A percentile compares a stretch with the other conserved stretches of the same genome.
phyloP scores from a whole-genome alignment of 2,797 vertebrate genomes.

The Poecile montanus region DNA sequence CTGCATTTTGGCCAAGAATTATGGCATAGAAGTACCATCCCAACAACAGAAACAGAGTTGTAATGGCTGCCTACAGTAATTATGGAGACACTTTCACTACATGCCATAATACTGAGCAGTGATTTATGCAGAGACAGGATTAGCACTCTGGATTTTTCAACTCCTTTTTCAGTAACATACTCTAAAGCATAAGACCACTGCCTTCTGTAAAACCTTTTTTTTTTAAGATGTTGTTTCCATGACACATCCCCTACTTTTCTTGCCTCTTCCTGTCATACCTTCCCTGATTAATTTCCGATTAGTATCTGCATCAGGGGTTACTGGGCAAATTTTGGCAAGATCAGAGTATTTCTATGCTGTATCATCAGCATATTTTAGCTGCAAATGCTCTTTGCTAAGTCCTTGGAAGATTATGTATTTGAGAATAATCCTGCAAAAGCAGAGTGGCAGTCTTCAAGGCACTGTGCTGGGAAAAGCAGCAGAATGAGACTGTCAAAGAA shows the following conservation, averaged over 20 bases:
- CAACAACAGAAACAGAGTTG: not conserved
- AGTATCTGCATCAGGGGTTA: not conserved
- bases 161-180: not conserved
- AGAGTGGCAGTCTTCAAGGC: not conserved
- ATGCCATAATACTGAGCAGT: not conserved
- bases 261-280: not conserved
- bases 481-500: not conserved
- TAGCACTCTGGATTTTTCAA: constrained; percentile 4
- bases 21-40: not conserved
- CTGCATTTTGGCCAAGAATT: not conserved
- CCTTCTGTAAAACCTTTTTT: not conserved
- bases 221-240: fast-evolving
- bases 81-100: not conserved
- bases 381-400: not conserved
- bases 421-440: not conserved
- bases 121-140: not conserved
- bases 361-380: not conserved
- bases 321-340: not conserved
- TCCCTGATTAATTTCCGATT: not conserved
- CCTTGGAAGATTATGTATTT: not conserved
- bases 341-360: not conserved
- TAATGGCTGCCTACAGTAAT: not conserved
- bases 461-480: not conserved
- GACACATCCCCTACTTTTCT: not conserved
- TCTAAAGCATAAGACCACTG: not conserved